Base-by-base conservation (phyloP, 2,113 vertebrate species). In the Tiliqua scincoides region DNA sequence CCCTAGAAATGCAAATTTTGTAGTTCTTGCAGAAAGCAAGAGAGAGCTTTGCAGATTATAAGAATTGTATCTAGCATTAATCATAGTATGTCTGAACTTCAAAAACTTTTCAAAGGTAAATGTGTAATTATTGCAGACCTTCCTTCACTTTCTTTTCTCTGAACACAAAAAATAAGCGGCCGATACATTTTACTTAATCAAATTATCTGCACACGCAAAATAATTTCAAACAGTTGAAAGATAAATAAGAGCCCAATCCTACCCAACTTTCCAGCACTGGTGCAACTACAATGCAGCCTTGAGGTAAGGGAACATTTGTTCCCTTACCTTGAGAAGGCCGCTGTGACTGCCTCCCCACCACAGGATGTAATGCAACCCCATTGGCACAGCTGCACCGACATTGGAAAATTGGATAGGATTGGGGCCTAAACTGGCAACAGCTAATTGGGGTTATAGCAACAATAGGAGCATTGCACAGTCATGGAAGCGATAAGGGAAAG, bases 41-140 rank as follows among this genome's bases (percentile, higher is more conserved):
- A 90, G 32, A 87, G 35, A 84, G 81, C 3, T 84, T 84, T 21
- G 14, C 17, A 93, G 86, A 89, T 87, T 83, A 87, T 63, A 43
- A 88, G 83, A 85, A 85, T 74, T 1, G 30, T 57, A 23, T 72
- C 18, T 5, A 71, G 9, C 6, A 21, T 0, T 83, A 6, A 32
- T 32, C 54, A 30, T 79, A 75, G 2, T 85, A 23, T 14, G 72
- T 0, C 2, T 54, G 54, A 62, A 35, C 21, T 25, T 35, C 65
- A 54, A 35, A 68, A 25, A 54, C 30, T 14, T n/a, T n/a, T 32
- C 63, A 52, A n/a, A 82, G 48, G 37, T 63, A 79, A 40, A 8
- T 15, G 3, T 78, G 8, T 35, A 57, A 32, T 59, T 32, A 23
- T 37, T 74, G 6, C 11, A 2, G 30, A 71, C 17, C 43, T 25